A percentile compares a stretch with the other conserved stretches of the same genome.
These are phyloP conservation scores for Apomyelois bistriatella DNA, from an alignment of 2,888 invertebrate species.

Conservation along the genomic window DNA sequence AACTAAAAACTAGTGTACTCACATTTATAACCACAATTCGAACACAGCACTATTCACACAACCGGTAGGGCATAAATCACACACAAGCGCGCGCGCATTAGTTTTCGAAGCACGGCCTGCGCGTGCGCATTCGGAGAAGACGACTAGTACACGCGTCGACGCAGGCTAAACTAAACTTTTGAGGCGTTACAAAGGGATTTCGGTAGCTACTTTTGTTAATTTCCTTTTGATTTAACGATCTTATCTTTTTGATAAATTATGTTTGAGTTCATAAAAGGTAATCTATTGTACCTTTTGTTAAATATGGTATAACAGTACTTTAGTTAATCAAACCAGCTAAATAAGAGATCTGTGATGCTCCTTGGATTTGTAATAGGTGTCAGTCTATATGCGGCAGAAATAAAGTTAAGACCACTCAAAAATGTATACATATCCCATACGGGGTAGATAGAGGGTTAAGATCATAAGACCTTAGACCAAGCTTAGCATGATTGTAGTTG, in stretches of 20 bases:
- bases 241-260: neutral
- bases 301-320: too few species aligned
- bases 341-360: too few species aligned
- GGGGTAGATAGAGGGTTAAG: too few species aligned
- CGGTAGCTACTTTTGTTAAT: neutral
- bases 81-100: constrained; percentile 34
- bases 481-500: too few species aligned
- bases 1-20: neutral
- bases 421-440: too few species aligned
- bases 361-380: too few species aligned
- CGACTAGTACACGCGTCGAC: constrained; percentile 26
- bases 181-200: neutral
- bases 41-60: constrained; percentile 23
- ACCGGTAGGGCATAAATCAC: constrained; percentile 24
- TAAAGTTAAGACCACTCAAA: too few species aligned
- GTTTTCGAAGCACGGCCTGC: constrained; percentile 55
- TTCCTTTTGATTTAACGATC: neutral
- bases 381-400: too few species aligned
- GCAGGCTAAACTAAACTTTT: neutral
- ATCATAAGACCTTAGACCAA: too few species aligned
- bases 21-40: constrained; percentile 10
- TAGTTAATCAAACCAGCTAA: too few species aligned
- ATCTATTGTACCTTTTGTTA: neutral
- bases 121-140: constrained; percentile 56
- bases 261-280: neutral